phyloP scores from a whole-genome alignment of 2,113 vertebrate species.

The Poecilia latipinna region DNA sequence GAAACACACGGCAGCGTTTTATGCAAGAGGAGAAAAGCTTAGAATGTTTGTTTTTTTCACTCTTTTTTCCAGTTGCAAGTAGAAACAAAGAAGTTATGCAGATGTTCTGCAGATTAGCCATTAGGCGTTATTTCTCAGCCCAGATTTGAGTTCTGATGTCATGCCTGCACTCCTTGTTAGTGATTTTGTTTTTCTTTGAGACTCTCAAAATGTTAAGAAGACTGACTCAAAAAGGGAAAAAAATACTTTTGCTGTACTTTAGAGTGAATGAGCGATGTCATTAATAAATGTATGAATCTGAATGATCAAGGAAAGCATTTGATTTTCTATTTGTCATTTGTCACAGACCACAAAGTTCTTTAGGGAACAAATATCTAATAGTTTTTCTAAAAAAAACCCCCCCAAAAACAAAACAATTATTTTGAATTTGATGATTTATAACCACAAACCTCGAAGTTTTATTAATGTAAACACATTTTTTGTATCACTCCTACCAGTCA shows the following conservation, averaged over 20 bases:
- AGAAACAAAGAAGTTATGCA: neutral
- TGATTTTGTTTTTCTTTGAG: neutral
- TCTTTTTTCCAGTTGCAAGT: neutral
- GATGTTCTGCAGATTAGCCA: neutral
- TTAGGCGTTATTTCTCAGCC: neutral
- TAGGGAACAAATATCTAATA: too few species aligned
- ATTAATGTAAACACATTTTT: too few species aligned
- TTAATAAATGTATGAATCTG: neutral
- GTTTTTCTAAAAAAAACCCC: too few species aligned
- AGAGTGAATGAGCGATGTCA: neutral
- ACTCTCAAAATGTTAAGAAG: neutral
- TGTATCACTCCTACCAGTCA: too few species aligned
- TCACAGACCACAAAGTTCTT: too few species aligned
- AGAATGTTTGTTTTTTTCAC: neutral
- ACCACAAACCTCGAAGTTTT: too few species aligned
- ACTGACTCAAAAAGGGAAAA: neutral
- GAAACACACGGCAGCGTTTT: neutral
- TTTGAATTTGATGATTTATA: too few species aligned
- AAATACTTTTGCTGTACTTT: neutral
- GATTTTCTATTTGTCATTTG: too few species aligned
- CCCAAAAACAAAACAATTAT: too few species aligned
- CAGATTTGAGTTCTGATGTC: neutral
- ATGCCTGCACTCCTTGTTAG: neutral
- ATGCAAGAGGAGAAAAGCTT: conserved; percentile 4
- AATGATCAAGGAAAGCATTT: too few species aligned